Evolutionary conservation across 1,140 invertebrate genomes (phyloP), one percentile per base, ranked within the genome.

Genomic region (Asobara japonica): DNA sequence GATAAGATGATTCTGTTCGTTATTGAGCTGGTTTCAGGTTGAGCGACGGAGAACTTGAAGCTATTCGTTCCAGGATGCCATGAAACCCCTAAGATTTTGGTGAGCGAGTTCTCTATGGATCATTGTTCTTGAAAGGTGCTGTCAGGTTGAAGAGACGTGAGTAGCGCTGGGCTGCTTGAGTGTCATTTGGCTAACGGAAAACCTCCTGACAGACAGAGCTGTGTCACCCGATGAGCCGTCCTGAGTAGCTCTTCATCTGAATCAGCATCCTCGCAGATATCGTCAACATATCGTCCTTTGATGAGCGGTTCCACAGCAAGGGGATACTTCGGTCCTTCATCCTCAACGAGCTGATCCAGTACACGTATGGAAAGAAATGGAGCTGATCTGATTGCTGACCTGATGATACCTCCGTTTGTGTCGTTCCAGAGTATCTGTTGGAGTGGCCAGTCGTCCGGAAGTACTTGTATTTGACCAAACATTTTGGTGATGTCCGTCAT

Each of bases 351-450:
- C 72, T 84, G 79, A n/a, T 69, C 45, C 6, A 85, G 45, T 0
- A 64, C 72, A 11, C 81, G 72, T 3, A 82, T 73, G 0, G 85
- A 82, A 7, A 82, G 69, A 72, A 75, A 86, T 5, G 84, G 78
- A 3, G 79, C 78, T 4, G 74, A 75, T 38, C 70, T 69, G 6
- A 78, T 75, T n/a, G 5, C 86, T 83, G 60, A 79, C 83, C 7
- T 30, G 2, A 64, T 6, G 7, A 33, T 31, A 7, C 6, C 25
- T 16, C n/a, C n/a, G 18, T 16, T 6, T 1, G 41, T 16, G 33
- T 30, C 31, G 75, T n/a, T 60, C 61, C 61, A 64, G 4, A 64
- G 30, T 11, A 64, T 64, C 3, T 31, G 13, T 29, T 48, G 65
- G 0, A 66, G 18, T 1, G 38, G 11, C 36, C 65, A 66, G 3